A percentile compares a stretch with the other conserved stretches of the same genome.
phyloP scores from a whole-genome alignment of 2,113 vertebrate species.

The Casuarius casuarius region DNA sequence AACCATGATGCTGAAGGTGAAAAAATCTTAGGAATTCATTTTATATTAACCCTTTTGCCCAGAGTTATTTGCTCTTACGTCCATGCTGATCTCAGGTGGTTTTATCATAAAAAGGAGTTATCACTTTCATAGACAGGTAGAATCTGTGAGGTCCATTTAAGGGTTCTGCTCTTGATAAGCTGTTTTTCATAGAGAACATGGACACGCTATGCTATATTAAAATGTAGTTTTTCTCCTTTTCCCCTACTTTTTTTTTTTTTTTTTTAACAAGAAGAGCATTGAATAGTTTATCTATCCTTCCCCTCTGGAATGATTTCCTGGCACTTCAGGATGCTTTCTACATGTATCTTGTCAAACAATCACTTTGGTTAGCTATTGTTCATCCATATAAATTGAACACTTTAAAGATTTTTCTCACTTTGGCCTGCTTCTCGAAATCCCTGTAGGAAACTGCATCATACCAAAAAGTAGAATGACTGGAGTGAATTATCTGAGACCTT shows the following conservation, averaged over 20 bases:
- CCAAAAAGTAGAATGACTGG: neutral
- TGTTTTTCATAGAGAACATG: neutral
- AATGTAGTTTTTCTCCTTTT: neutral
- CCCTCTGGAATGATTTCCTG: neutral
- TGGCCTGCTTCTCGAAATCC: constrained; percentile 23
- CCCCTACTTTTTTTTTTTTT: neutral
- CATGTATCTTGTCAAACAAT: neutral
- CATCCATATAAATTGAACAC: constrained; percentile 14
- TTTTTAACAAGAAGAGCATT: neutral
- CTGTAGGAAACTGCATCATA: neutral
- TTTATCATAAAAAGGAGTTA: neutral
- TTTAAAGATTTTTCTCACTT: constrained; percentile 44
- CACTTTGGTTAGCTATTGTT: neutral
- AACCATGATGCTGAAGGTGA: neutral
- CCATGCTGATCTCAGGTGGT: neutral
- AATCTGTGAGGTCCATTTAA: neutral
- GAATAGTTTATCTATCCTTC: neutral
- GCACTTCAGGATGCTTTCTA: constrained; percentile 16
- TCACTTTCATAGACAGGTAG: neutral
- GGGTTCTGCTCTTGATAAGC: neutral
- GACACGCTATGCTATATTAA: neutral
- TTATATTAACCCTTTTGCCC: neutral
- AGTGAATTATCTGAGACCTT: neutral
- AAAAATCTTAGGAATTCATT: neutral
- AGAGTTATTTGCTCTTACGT: neutral